phyloP scores from a whole-genome alignment of 2,797 vertebrate genomes.

The Lagocephalus sceleratus region DNA sequence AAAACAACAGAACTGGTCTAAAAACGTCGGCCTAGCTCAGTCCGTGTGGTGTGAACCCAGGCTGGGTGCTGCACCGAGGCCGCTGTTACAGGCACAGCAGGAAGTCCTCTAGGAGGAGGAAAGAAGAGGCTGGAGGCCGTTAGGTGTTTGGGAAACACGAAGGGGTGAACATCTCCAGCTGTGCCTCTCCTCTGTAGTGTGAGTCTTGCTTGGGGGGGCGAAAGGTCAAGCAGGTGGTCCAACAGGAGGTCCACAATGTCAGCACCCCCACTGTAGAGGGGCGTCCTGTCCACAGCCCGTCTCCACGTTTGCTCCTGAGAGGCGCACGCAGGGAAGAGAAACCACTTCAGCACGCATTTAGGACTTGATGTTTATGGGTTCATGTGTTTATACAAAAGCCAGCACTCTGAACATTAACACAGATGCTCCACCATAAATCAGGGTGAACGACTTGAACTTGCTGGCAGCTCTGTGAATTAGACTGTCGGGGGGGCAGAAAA shows the following conservation, averaged over 20 bases:
- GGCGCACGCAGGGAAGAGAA: not conserved
- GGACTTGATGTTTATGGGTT: too few species aligned
- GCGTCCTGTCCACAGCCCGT: slow-evolving; percentile 78
- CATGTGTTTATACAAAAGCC: too few species aligned
- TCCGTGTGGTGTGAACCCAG: too few species aligned
- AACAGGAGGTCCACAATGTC: slow-evolving; percentile 78
- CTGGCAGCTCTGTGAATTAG: too few species aligned
- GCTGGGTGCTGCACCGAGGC: too few species aligned
- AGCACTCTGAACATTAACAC: too few species aligned
- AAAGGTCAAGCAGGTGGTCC: slow-evolving; percentile 84
- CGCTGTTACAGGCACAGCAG: slow-evolving; percentile 79
- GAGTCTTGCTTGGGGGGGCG: slow-evolving; percentile 66
- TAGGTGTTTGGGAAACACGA: not conserved
- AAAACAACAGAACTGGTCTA: too few species aligned
- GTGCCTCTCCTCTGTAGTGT: slow-evolving; percentile 82
- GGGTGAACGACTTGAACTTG: too few species aligned
- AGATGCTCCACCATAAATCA: too few species aligned
- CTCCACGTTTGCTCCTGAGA: slow-evolving; percentile 81
- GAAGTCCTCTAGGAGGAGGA: slow-evolving; percentile 81
- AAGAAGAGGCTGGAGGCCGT: slow-evolving; percentile 74
- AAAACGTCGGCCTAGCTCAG: too few species aligned
- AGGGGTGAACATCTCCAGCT: not conserved
- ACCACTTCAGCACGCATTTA: not conserved
- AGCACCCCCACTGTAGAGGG: slow-evolving; percentile 79
- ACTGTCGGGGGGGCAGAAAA: too few species aligned